Evolutionary conservation across 2,797 vertebrate species (phyloP), one percentile per base, ranked within the genome.

Genomic region (Gadopsis marmoratus): DNA sequence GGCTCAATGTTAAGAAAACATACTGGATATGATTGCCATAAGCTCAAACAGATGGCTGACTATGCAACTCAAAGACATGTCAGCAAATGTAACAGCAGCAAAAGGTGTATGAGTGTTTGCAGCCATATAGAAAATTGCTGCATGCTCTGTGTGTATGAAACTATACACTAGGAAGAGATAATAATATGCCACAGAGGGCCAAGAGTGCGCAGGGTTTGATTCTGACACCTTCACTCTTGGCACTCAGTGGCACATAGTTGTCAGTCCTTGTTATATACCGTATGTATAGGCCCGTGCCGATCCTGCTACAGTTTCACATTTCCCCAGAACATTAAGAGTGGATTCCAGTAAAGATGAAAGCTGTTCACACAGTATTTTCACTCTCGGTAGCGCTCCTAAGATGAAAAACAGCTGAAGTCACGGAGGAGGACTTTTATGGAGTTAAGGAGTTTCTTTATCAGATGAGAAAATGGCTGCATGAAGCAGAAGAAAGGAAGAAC

Each of bases 161-260:
- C 47, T 12, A 16, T 17, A 67, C 54, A 33, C 47, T 16, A 21
- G 43, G n/a, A 26, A 41, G 56, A 62, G 71, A 29, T 65, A 47
- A 74, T 56, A 23, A 58, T 45, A 35, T 35, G 41, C 11, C 65
- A 35, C 39, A 35, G n/a, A 26, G 53, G 53, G 47, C 70, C n/a
- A 16, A 16, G 55, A 55, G 68, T 43, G 13, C 48, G 48, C 48
- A 48, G 48, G 31, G 4, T 55, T 67, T 74, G 50, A 78, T 69
- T 55, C 50, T 79, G 59, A 74, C 71, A 60, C 59, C 67, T 59
- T 70, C 65, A 33, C 54, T 73, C 56, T 26, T 76, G 77, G 81
- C 43, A 37, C 62, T 54, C 26, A 21, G 39, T 17, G 35, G 45
- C 26, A 62, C 71, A 58, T 39, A 64, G 58, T 59, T 76, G 68